Evolutionary conservation across 2,797 vertebrate species (phyloP), one percentile per base, ranked within the genome.

Genomic region (Dendrocincla fuliginosa): DNA sequence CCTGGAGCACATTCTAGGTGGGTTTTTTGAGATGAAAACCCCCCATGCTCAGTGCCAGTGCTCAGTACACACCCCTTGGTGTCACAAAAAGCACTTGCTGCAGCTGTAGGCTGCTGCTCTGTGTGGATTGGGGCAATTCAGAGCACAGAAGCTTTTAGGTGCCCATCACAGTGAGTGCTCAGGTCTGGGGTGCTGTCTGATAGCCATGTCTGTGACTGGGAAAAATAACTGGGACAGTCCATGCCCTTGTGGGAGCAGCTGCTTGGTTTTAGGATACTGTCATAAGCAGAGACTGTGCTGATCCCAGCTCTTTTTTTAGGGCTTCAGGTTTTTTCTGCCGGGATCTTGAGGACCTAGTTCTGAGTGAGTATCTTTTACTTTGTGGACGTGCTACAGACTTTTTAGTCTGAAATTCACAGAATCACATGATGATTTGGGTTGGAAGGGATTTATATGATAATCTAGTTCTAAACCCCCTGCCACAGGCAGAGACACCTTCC

Each of bases 21-120:
- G 14, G 41, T 23, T 22, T 44, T 56, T 37, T 30, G 1, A 52
- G 17, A 30, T n/a, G 16, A 71, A 59, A 61, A 61, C 0, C 0
- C 12, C 8, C 42, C 22, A 4, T 55, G 67, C 27, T 84, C 18
- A 44, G 20, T 0, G 1, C 15, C 37, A 2, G 0, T 0, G 0
- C 19, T 39, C 57, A 63, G 2, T 24, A 17, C 7, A 28, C 50
- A 37, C 15, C 44, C 6, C 3, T 35, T 81, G 39, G 61, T 69
- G 52, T 17, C 70, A 76, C 55, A 76, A 63, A 57, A 46, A 64
- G 49, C 1, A 2, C 10, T 30, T 5, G 3, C 23, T n/a, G 32
- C 42, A 74, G 39, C 47, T 11, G 3, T 19, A 47, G 42, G 35
- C 33, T 52, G 37, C 70, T 57, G 41, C 22, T 84, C 32, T 28